phyloP scores from a whole-genome alignment of 2,113 vertebrate genomes.

The Nannospalax galili region DNA sequence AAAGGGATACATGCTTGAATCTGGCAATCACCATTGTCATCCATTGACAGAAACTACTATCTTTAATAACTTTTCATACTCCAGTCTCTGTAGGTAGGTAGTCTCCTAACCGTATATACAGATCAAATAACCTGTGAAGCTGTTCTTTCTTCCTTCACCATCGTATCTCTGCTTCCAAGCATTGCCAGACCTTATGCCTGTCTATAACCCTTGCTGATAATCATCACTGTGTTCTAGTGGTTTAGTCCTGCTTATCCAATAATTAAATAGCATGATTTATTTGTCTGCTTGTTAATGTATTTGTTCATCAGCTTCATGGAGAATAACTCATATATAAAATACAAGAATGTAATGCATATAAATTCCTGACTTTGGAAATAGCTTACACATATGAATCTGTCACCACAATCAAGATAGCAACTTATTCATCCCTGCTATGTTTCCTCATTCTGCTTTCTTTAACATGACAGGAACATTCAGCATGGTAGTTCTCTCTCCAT shows the following conservation, averaged over 20 bases:
- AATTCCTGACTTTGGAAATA: not conserved
- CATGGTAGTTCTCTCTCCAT: not conserved
- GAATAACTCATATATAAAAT: not conserved
- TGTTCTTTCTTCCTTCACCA: not conserved
- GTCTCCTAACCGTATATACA: not conserved
- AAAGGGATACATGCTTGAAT: not conserved
- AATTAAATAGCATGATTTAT: not conserved
- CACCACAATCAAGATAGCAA: not conserved
- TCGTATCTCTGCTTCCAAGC: not conserved
- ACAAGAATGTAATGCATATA: not conserved
- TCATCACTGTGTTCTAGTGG: no score
- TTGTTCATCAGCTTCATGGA: not conserved
- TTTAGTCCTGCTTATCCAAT: not conserved
- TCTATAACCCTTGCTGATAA: not conserved
- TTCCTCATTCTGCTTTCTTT: not conserved
- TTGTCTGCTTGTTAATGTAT: not conserved
- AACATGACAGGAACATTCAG: not conserved
- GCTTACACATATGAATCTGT: not conserved
- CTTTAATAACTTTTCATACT: no score
- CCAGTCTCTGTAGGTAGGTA: not conserved
- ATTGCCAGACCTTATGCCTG: not conserved
- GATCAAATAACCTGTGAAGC: no score
- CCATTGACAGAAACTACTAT: no score
- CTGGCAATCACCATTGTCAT: not conserved
- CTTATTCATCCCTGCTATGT: not conserved